phyloP scores from a whole-genome alignment of 2,113 vertebrate genomes.

The Xiphorhynchus elegans region DNA sequence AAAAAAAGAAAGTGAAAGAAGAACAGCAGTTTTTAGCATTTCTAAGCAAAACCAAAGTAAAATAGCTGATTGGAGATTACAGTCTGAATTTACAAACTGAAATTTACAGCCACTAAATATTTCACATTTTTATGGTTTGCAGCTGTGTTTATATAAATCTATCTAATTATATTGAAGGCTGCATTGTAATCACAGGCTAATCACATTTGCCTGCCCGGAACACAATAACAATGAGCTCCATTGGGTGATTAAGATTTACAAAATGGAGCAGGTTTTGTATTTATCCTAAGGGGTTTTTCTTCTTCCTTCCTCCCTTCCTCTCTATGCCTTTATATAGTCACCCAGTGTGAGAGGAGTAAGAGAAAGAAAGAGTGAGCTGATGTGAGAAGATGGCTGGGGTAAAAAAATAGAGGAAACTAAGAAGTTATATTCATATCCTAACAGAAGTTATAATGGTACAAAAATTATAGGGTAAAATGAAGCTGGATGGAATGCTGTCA shows the following conservation, averaged over 20 bases:
- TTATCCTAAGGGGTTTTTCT: background rate
- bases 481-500: background rate
- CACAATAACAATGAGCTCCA: conserved; percentile 21
- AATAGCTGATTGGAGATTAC: conserved; percentile 22
- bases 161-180: conserved; percentile 69
- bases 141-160: conserved; percentile 75
- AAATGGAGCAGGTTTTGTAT: background rate
- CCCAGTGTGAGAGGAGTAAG: background rate
- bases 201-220: conserved; percentile 57
- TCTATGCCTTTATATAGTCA: background rate
- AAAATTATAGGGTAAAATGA: background rate
- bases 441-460: background rate
- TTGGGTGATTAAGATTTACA: conserved; percentile 58
- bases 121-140: conserved; percentile 64
- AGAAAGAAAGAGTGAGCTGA: background rate
- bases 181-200: conserved; percentile 64
- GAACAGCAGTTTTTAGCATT: conserved; percentile 9
- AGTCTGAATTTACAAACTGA: conserved; percentile 50
- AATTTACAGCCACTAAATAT: conserved; percentile 57
- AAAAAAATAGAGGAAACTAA: background rate
- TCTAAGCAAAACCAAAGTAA: conserved; percentile 36
- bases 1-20: background rate
- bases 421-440: background rate
- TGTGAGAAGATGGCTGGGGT: background rate
- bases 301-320: too few relatives aligned